A percentile compares a stretch with the other conserved stretches of the same genome.
These are phyloP conservation scores for Notarius quadriscutis DNA, from an alignment of 2,113 vertebrate species.

Conservation along the genomic window DNA sequence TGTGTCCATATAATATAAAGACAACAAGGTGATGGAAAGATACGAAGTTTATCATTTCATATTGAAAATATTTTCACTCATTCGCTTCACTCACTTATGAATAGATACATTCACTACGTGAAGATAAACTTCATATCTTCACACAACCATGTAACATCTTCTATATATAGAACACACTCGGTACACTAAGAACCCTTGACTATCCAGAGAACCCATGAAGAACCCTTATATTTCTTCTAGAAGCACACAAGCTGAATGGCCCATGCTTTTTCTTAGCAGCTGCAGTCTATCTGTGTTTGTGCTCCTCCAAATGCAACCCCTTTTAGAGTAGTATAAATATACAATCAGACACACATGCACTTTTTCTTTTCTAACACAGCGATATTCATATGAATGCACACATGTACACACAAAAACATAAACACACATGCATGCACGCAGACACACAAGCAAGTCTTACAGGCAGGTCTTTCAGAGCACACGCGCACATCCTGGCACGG, in stretches of 20 bases:
- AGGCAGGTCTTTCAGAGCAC: constrained; percentile 23
- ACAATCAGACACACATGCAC: background rate
- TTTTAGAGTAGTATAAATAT: constrained; percentile 24
- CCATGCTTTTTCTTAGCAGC: background rate
- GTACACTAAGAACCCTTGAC: background rate
- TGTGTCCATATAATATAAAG: too few species aligned
- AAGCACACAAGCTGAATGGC: background rate
- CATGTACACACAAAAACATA: background rate
- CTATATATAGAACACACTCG: background rate
- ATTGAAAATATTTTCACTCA: too few species aligned
- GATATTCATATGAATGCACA: constrained; percentile 6
- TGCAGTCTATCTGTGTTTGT: background rate
- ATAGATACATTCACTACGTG: too few species aligned
- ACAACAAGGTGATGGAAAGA: too few species aligned
- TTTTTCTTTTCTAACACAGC: constrained; percentile 1
- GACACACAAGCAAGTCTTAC: constrained; percentile 6
- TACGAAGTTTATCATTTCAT: too few species aligned
- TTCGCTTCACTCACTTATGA: too few species aligned
- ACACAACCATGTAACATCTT: too few species aligned
- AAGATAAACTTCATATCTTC: too few species aligned
- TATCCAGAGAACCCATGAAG: background rate
- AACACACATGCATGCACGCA: constrained; percentile 18
- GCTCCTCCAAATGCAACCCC: background rate
- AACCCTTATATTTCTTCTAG: background rate
- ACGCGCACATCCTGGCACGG: constrained; percentile 23